phyloP scores from a whole-genome alignment of 2,888 invertebrate genomes.

The Nephrotoma flavescens region DNA sequence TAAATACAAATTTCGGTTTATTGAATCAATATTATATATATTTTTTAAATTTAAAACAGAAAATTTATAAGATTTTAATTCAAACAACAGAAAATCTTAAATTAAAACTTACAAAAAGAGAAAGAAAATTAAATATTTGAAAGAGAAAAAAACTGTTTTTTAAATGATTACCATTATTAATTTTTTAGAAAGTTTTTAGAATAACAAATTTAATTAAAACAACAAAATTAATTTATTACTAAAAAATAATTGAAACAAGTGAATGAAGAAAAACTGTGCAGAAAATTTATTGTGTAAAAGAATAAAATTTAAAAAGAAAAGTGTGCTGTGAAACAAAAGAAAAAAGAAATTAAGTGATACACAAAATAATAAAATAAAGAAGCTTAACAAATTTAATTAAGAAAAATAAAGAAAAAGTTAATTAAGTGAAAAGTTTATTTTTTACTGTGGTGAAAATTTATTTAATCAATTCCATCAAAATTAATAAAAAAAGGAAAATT shows the following conservation, averaged over 20 bases:
- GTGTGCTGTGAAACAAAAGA: slow-evolving; percentile 1
- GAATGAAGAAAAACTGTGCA: not conserved
- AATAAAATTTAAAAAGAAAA: not conserved
- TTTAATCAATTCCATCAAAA: not conserved
- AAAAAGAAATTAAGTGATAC: not conserved
- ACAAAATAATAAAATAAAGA: not conserved
- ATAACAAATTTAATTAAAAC: not conserved
- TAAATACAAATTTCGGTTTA: not conserved
- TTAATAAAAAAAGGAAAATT: slow-evolving; percentile 3
- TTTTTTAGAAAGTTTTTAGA: not conserved
- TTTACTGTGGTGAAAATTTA: not conserved
- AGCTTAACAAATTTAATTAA: not conserved
- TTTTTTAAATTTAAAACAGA: not conserved
- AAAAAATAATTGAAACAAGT: not conserved
- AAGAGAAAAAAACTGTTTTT: not conserved
- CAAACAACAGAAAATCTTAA: not conserved
- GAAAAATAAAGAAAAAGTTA: not conserved
- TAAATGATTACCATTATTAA: not conserved
- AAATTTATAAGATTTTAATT: not conserved
- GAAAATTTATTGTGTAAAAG: not conserved
- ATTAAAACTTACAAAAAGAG: not conserved
- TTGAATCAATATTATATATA: not conserved
- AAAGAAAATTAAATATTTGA: not conserved
- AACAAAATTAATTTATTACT: not conserved
- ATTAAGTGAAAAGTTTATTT: not conserved